A percentile compares a stretch with the other conserved stretches of the same genome.
These are phyloP conservation scores for Darevskia mixta DNA, from an alignment of 2,797 vertebrate genomes.

Conservation along the genomic window DNA sequence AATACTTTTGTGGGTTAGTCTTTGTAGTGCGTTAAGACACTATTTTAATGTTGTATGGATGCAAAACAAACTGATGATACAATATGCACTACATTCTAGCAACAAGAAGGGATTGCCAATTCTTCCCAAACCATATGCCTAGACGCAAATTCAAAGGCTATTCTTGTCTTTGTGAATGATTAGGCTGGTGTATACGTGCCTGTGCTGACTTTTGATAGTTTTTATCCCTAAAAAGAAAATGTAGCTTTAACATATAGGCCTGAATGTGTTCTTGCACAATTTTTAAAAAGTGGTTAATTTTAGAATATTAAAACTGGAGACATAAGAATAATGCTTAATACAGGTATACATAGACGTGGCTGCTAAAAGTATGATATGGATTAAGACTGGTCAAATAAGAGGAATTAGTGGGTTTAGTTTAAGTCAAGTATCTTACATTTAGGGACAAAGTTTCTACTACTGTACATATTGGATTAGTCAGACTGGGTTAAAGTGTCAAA, in stretches of 20 bases:
- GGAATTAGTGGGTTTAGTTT: background rate
- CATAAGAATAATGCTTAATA: background rate
- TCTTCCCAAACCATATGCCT: background rate
- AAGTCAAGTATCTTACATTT: background rate
- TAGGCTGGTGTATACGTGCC: background rate
- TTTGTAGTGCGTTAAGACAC: conserved; percentile 5
- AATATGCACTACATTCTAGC: fast-evolving
- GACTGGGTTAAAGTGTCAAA: background rate
- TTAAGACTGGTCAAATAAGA: background rate
- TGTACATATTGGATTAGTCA: background rate
- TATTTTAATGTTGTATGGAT: background rate
- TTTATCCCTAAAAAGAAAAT: background rate
- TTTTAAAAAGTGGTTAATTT: background rate
- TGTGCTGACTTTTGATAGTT: background rate
- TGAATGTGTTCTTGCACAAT: background rate
- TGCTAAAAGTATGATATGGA: background rate
- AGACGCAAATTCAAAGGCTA: background rate
- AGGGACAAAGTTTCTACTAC: background rate
- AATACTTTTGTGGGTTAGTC: background rate
- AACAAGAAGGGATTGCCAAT: background rate
- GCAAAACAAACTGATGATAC: background rate
- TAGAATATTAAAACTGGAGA: conserved; percentile 1
- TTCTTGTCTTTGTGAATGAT: background rate
- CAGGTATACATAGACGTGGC: conserved; percentile 7
- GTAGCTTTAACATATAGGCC: background rate